Evolutionary conservation across 2,888 invertebrate species (phyloP).

Genomic region (Quadriops clusia): DNA sequence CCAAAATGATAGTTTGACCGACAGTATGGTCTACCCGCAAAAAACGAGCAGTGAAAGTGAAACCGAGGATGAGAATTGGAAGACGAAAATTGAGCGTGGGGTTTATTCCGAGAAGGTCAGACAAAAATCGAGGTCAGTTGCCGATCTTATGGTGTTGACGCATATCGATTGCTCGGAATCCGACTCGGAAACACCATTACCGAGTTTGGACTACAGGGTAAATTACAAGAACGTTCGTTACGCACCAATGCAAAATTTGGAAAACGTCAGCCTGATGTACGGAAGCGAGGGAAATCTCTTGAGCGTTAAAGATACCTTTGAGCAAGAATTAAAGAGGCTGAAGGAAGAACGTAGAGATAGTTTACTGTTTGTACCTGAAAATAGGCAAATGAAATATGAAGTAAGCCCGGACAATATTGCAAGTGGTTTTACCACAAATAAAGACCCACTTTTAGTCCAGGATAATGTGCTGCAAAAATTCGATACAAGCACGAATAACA

Average conservation of each 20-base stretch:
- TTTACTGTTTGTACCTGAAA: conserved; percentile 37
- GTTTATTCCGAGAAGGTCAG: conserved; percentile 50
- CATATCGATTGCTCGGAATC: conserved; percentile 52
- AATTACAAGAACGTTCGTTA: conserved; percentile 35
- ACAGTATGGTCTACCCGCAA: conserved; percentile 22
- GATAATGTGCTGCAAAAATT: conserved; percentile 7
- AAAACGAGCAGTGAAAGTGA: conserved; percentile 43
- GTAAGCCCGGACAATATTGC: conserved; percentile 9
- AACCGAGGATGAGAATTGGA: conserved; percentile 53
- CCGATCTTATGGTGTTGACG: conserved; percentile 54
- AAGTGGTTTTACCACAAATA: conserved; percentile 3
- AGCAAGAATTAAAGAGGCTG: conserved; percentile 41
- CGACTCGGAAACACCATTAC: conserved; percentile 41
- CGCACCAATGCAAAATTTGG: conserved; percentile 28
- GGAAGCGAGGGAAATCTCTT: conserved; percentile 47
- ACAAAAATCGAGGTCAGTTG: conserved; percentile 53
- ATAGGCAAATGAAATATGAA: no score
- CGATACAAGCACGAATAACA: conserved; percentile 19
- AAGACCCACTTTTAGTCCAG: neutral
- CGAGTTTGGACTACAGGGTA: conserved; percentile 31
- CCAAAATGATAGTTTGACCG: conserved; percentile 24
- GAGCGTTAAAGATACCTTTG: conserved; percentile 42
- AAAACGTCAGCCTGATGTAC: conserved; percentile 31
- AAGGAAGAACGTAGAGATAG: conserved; percentile 35
- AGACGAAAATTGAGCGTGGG: conserved; percentile 45